Conservation (phyloP, 2,797 vertebrate species). For the Mormyrops attenuatus region DNA sequence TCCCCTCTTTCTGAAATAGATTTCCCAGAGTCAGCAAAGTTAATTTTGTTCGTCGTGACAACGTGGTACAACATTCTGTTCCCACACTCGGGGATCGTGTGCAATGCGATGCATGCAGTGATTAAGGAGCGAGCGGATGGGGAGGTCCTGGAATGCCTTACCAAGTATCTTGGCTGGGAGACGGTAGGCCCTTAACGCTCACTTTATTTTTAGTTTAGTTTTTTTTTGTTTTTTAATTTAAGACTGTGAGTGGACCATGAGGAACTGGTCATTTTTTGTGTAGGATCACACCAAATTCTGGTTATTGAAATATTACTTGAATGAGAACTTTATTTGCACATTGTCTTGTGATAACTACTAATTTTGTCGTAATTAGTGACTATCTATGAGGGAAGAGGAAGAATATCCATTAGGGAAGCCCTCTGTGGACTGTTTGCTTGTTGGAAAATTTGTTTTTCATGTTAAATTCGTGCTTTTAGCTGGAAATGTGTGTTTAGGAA, state of each 20-base stretch:
- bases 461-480: background rate
- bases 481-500: background rate
- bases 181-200: slow-evolving; percentile 63
- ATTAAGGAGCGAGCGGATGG: slow-evolving; percentile 64
- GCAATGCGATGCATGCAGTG: slow-evolving; percentile 78
- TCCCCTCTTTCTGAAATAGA: slow-evolving; percentile 52
- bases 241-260: background rate
- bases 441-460: background rate
- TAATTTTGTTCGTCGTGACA: slow-evolving; percentile 81
- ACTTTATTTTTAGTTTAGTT: background rate
- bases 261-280: background rate
- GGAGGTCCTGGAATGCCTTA: slow-evolving; percentile 65
- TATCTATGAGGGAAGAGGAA: background rate
- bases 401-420: background rate
- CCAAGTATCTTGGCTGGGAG: slow-evolving; percentile 79
- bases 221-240: background rate
- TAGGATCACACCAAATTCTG: background rate
- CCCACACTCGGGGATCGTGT: slow-evolving; percentile 61
- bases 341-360: background rate
- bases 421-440: background rate
- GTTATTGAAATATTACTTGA: slow-evolving; percentile 4
- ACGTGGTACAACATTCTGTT: slow-evolving; percentile 79
- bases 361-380: background rate
- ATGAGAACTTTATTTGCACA: background rate
- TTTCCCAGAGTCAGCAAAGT: slow-evolving; percentile 74